Evolutionary conservation across 2,797 vertebrate species (phyloP).

Genomic region (Scolopax bukidnonensis): DNA sequence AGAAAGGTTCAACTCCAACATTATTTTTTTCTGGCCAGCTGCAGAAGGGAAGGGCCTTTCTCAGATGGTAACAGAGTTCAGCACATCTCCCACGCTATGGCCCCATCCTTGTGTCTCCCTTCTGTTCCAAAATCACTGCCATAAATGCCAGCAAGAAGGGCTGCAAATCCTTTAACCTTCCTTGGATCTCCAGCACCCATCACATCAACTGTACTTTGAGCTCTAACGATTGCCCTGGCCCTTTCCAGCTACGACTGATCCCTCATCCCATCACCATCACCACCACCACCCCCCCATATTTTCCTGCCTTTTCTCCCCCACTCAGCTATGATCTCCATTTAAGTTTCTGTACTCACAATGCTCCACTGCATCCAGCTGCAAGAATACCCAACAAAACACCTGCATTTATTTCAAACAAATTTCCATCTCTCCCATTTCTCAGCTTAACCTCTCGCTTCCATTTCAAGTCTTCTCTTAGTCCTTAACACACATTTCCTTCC

Average conservation of each 20-base stretch:
- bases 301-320: not conserved
- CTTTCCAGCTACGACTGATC: not conserved
- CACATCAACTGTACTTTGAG: not conserved
- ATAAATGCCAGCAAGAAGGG: not conserved
- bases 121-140: not conserved
- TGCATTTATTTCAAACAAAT: not conserved
- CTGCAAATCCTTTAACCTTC: not conserved
- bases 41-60: not conserved
- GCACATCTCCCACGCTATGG: not conserved
- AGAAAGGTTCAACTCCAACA: not conserved
- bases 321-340: not conserved
- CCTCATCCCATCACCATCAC: too few species aligned
- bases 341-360: not conserved
- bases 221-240: not conserved
- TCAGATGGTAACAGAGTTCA: not conserved
- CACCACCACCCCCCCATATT: rapidly evolving
- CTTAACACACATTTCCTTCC: not conserved
- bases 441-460: not conserved
- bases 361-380: not conserved
- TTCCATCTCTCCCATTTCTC: not conserved
- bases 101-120: not conserved
- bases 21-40: not conserved
- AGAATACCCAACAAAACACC: not conserved
- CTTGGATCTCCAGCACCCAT: not conserved
- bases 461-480: not conserved